Evolutionary conservation across 1,140 invertebrate genomes (phyloP), one percentile per base, ranked within the genome.

Genomic region (Nylanderia fulva): DNA sequence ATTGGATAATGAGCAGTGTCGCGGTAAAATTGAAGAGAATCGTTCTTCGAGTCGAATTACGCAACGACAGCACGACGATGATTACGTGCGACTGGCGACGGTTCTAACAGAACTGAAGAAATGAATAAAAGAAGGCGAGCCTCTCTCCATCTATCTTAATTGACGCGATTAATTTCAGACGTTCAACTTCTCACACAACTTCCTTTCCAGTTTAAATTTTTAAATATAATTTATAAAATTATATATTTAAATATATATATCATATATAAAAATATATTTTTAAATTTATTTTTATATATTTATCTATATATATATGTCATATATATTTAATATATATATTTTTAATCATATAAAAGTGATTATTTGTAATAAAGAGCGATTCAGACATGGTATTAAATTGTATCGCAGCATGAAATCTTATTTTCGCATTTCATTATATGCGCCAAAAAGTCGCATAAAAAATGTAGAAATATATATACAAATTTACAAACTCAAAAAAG

Each of bases 1-100:
- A 89, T 69, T 88, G 86, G 76, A 86, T 86, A 89, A 89, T 68
- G 61, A 75, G 60, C 21, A 61, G 86, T 36, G 80, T 77, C 74
- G 85, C 58, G 72, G 60, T 60, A 54, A 83, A 89, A 86, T 89
- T 89, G 87, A 79, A 74, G 85, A 64, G 75, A 84, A 89, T 89
- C 80, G 72, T 83, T 63, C 87, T 66, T 69, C 85, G 82, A 89
- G 85, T n/a, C 18, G 48, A 64, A 84, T 89, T 89, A 86, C 79
- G 74, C 15, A 74, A 66, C 48, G 42, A 74, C 52, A 39, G n/a
- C 21, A 29, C 33, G 48, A 54, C 24, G 24, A 85, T 48, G 63
- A 80, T 75, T 76, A 75, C 76, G 74, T 21, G 56, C 36, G 48
- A 60, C 75, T 61, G 42, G 42, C 33, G 74, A 68, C 9, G 39